A percentile compares a stretch with the other conserved stretches of the same genome.
Conservation (phyloP, 1,140 invertebrate genomes). For the Saccostrea cuccullata region DNA sequence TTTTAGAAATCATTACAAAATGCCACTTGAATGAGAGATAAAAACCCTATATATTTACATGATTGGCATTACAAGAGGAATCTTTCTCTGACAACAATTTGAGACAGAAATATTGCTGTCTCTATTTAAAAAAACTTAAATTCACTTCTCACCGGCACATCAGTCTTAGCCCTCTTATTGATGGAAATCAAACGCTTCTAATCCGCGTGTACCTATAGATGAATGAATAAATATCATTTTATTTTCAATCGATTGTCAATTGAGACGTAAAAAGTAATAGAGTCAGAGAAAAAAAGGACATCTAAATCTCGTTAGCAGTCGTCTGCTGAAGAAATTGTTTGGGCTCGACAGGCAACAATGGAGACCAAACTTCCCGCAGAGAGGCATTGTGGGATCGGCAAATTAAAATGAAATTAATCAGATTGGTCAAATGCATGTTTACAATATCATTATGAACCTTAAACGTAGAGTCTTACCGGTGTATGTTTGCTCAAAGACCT, state of each 20-base stretch:
- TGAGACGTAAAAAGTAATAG: neutral
- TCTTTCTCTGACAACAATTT: neutral
- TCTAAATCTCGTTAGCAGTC: conserved; percentile 14
- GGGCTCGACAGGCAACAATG: conserved; percentile 8
- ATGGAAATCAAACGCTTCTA: conserved; percentile 5
- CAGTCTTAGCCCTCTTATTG: neutral
- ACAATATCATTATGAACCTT: conserved; percentile 26
- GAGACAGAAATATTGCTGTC: neutral
- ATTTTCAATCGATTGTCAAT: conserved; percentile 23
- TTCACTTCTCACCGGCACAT: neutral
- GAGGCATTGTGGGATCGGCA: conserved; percentile 24
- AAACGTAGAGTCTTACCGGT: neutral
- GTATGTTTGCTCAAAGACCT: neutral
- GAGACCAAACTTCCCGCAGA: neutral
- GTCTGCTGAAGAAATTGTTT: conserved; percentile 3
- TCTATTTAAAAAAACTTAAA: neutral
- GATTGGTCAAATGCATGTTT: conserved; percentile 15
- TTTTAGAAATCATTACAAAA: too few species aligned
- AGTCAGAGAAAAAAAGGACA: neutral
- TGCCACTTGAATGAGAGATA: too few species aligned
- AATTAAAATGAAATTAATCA: conserved; percentile 31
- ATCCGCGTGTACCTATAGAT: neutral
- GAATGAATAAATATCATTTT: conserved; percentile 21
- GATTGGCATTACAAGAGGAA: too few species aligned
- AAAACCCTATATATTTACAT: neutral